Base-by-base conservation (phyloP, 2,797 vertebrate species). In the Catharus ustulatus region DNA sequence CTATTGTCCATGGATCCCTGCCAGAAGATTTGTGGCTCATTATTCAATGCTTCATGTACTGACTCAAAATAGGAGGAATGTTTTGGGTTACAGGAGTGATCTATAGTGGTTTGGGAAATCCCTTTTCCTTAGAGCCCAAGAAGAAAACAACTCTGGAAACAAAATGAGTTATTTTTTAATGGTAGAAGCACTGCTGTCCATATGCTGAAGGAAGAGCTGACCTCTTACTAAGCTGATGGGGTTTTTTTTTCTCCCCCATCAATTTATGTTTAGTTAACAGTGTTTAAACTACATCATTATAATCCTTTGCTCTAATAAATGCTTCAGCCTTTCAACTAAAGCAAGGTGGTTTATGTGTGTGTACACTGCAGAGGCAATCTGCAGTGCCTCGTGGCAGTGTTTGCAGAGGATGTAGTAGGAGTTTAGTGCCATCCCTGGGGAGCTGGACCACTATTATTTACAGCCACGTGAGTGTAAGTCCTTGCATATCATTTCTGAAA, bases 291-390 rank as follows among this genome's bases (percentile, higher is more conserved):
- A 30, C 54, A 54, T 48, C 77, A 34, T 91, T 94, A 69, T 81
- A 92, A 92, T 89, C 80, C 59, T 85, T 89, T 73, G 71, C 72
- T 96, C 64, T 83, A 94, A 90, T 72, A 85, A 93, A 88, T 48
- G 63, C 54, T 84, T 80, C 80, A 66, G 27, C 21, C 30, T 87
- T 90, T 79, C 69, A 84, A 58, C 68, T 64, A 40, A 54, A 83
- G 64, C 27, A 86, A 84, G 73, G 75, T 54, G 51, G 42, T 87
- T 96, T 85, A 9, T 93, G 29, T 85, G 42, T 94, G 83, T 87
- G 80, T 78, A 87, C 62, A 67, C 22, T 93, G 94, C 43, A 63
- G 10, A 96, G 43, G 32, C 69, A 79, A 80, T 72, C 84, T 93
- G 71, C 59, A 71, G n/a, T 91, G 86, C 74, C 94, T 91, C 6